Evolutionary conservation across 2,797 vertebrate species (phyloP), one percentile per base, ranked within the genome.

Genomic region (Sebastes matsubarae): DNA sequence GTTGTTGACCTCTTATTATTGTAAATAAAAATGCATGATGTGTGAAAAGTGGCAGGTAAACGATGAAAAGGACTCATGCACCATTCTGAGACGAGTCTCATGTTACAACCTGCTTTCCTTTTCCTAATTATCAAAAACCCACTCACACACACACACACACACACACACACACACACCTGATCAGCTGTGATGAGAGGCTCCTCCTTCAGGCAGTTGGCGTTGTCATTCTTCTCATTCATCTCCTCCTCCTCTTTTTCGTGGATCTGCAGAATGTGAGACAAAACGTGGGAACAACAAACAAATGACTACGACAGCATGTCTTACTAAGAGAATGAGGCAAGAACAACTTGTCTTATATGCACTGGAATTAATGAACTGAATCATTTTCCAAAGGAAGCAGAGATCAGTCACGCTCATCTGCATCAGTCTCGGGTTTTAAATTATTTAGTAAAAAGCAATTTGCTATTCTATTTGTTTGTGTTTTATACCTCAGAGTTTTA

Each of bases 211-310:
- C 96, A 97, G 82, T 95, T 98, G 58, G 96, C 96, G 2, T 96
- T 97, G 85, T 98, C 97, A 27, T 97, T 97, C 93, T 98, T 98
- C 93, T 98, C 97, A 2, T 97, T 98, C 96, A 97, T 97, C 79
- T 98, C 97, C 75, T 97, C 97, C 78, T 98, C 97, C 77, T 98
- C 97, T 90, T 98, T 98, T 94, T 98, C 97, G 6, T 96, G 97
- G 85, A 97, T 97, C 97, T 96, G 95, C 55, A 84, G 38, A 81
- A 69, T 36, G 55, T 22, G 5, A 67, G 24, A 61, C 0, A 2
- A 54, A 66, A 52, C 25, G 32, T 57, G 14, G 52, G 55, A 65
- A 20, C 13, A 30, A 54, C 8, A 52, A 24, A 46, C 14, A 6
- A 11, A 36, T 13, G n/a, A 29, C 52, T 38, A 1, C 20, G 29